A percentile compares a stretch with the other conserved stretches of the same genome.
Conservation (phyloP, 2,113 vertebrate genomes). For the Ivindomyrus marchei region DNA sequence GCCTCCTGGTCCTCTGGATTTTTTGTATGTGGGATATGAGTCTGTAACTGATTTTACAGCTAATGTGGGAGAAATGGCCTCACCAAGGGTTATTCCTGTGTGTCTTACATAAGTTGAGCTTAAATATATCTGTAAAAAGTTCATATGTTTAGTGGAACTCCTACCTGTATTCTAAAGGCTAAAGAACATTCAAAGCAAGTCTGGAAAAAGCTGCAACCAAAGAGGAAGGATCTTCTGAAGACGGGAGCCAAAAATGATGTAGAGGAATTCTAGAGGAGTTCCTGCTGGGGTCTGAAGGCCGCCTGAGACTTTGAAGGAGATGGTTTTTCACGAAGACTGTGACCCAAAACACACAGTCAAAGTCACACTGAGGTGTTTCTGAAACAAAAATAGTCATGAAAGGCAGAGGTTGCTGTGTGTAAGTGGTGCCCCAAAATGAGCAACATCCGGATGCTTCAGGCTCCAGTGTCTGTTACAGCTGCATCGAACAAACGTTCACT, state of each 20-base stretch:
- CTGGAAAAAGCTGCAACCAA: neutral
- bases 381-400: neutral
- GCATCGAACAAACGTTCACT: neutral
- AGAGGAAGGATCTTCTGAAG: neutral
- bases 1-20: neutral
- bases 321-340: neutral
- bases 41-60: neutral
- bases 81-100: neutral
- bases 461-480: neutral
- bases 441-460: neutral
- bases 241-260: neutral
- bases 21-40: neutral
- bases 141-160: neutral
- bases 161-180: neutral
- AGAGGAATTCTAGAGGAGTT: neutral
- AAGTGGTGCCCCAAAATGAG: neutral
- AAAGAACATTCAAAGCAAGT: neutral
- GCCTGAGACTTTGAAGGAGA: neutral
- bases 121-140: neutral
- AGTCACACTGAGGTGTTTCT: neutral
- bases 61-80: neutral
- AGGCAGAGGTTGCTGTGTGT: neutral
- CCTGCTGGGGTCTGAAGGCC: neutral
- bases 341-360: neutral
- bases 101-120: neutral